Evolutionary conservation across 2,113 vertebrate genomes (phyloP).

Genomic region (Pseudopodoces humilis): DNA sequence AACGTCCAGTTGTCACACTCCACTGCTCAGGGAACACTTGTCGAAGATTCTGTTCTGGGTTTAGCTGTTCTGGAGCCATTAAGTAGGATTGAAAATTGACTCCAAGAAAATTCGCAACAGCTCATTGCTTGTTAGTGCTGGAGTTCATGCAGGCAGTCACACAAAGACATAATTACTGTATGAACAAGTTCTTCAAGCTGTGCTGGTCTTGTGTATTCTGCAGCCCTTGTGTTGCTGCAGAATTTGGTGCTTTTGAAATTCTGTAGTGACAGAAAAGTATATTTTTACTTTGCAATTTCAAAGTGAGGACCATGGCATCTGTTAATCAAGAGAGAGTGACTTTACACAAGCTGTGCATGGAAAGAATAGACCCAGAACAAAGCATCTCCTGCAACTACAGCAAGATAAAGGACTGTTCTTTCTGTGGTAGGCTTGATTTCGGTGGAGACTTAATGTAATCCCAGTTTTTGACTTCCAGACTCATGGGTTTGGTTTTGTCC

Average conservation of each 20-base stretch:
- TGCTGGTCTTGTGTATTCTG: slow-evolving; percentile 12
- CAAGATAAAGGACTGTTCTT: neutral
- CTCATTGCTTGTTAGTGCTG: neutral
- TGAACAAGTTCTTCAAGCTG: slow-evolving; percentile 53
- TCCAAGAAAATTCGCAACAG: neutral
- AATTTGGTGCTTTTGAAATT: slow-evolving; percentile 13
- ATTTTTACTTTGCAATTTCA: slow-evolving; percentile 27
- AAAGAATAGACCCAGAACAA: neutral
- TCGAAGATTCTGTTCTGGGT: neutral
- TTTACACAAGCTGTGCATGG: slow-evolving; percentile 9
- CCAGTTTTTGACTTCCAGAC: neutral
- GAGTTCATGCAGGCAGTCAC: slow-evolving; percentile 20
- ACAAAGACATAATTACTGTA: slow-evolving; percentile 28
- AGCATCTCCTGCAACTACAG: neutral
- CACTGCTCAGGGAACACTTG: neutral
- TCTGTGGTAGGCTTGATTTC: neutral
- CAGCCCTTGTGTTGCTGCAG: slow-evolving; percentile 19
- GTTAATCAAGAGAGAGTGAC: slow-evolving; percentile 11
- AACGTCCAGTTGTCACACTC: neutral
- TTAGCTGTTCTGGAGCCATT: neutral
- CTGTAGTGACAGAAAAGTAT: neutral
- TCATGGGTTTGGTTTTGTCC: neutral
- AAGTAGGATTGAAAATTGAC: neutral
- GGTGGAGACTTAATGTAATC: neutral
- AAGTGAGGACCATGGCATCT: neutral